phyloP scores from a whole-genome alignment of 2,888 invertebrate species.

The Drosophila kuntzei region DNA sequence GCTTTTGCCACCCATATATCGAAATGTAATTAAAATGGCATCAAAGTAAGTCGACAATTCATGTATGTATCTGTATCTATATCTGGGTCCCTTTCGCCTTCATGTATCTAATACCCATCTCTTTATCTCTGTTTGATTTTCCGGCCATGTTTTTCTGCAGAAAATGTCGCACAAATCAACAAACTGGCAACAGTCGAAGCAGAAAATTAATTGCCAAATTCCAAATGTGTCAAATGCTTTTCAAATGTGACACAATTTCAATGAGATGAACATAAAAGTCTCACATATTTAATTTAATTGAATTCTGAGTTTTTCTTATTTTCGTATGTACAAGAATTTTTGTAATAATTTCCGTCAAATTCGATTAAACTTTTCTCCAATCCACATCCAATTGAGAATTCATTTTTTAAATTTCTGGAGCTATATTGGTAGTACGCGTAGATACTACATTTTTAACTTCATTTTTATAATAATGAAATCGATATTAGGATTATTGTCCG shows the following conservation, averaged over 20 bases:
- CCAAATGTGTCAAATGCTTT: constrained; percentile 28
- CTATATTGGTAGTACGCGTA: too few relatives aligned
- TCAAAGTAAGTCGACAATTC: constrained; percentile 46
- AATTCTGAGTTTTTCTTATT: constrained; percentile 8
- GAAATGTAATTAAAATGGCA: constrained; percentile 65
- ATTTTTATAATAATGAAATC: too few relatives aligned
- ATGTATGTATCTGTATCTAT: background rate
- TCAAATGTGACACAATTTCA: constrained; percentile 28
- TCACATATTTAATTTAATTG: constrained; percentile 20
- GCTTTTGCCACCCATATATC: constrained; percentile 6
- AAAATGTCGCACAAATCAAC: constrained; percentile 51
- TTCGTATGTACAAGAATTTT: constrained; percentile 8
- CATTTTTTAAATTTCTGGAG: too few relatives aligned
- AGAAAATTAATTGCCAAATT: constrained; percentile 59
- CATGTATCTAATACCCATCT: background rate
- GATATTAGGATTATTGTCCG: too few relatives aligned
- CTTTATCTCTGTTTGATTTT: constrained; percentile 21
- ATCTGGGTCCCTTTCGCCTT: background rate
- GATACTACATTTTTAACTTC: too few relatives aligned
- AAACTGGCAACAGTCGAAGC: constrained; percentile 41
- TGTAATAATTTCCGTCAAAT: constrained; percentile 3
- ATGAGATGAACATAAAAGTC: background rate
- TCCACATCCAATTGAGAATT: too few relatives aligned
- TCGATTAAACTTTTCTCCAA: too few relatives aligned
- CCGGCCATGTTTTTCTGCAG: constrained; percentile 31